phyloP scores from a whole-genome alignment of 2,797 vertebrate species.

The Leptatherina wallacei region DNA sequence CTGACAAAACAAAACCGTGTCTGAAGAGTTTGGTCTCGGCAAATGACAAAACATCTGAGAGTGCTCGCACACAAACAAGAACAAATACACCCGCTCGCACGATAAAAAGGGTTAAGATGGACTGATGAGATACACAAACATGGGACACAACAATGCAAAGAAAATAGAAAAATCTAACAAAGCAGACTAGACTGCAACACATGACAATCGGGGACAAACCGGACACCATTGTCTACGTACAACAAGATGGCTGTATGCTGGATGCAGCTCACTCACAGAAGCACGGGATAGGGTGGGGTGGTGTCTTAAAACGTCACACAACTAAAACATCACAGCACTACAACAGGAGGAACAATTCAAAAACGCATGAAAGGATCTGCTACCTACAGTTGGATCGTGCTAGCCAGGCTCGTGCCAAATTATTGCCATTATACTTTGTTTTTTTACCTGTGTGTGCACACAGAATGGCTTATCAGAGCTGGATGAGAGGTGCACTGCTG shows the following conservation, averaged over 20 bases:
- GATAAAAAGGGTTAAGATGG: conserved; percentile 35
- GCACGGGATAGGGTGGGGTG: conserved; percentile 25
- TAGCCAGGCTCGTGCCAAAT: conserved; percentile 57
- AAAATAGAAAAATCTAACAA: conserved; percentile 5
- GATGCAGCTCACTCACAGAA: conserved; percentile 51
- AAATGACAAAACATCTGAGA: conserved; percentile 17
- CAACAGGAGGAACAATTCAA: conserved; percentile 35
- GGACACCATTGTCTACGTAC: conserved; percentile 19
- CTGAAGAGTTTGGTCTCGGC: conserved; percentile 54
- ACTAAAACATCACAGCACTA: conserved; percentile 54
- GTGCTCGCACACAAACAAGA: conserved; percentile 17
- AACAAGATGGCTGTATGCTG: conserved; percentile 16
- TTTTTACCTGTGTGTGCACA: conserved; percentile 38
- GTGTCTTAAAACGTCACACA: conserved; percentile 49
- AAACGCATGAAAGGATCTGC: conserved; percentile 42
- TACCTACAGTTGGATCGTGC: conserved; percentile 54
- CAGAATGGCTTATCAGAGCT: conserved; percentile 60
- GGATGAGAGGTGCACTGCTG: conserved; percentile 24
- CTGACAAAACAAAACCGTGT: conserved; percentile 59
- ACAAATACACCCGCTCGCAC: conserved; percentile 33
- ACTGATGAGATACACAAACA: conserved; percentile 39
- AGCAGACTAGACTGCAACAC: conserved; percentile 29
- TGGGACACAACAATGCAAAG: conserved; percentile 17
- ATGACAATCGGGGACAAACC: conserved; percentile 35
- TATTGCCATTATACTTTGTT: conserved; percentile 80